Base-by-base conservation (phyloP, 2,797 vertebrate genomes). In the Alfaro cultratus region DNA sequence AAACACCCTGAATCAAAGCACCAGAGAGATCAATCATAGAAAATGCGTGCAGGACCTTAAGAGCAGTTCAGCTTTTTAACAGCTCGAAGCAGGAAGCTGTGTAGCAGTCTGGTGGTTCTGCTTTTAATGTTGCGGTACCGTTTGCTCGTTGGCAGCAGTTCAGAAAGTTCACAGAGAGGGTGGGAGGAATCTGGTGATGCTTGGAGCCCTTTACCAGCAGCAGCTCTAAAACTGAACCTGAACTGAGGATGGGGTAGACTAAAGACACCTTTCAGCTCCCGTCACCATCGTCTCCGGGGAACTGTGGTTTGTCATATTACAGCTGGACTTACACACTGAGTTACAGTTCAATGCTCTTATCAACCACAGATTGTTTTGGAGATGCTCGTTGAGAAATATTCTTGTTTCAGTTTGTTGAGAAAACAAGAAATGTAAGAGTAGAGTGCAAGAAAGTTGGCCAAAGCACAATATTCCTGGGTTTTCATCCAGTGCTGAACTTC, bases 101-200 rank as follows among this genome's bases (percentile, higher is more conserved):
- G 67, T 29, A 70, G 67, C 26, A 43, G 39, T 5, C 39, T 67
- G 39, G 10, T 43, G 68, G 68, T 45, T 71, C 68, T 71, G 68
- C 68, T 71, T 71, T 71, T 71, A 71, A 71, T 45, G 36, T 26
- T 41, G 34, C 36, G 64, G 67, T 70, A 43, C 68, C 5, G 13
- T 71, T 71, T 45, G 26, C 41, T 16, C 12, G 2, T 45, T 71
- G 68, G 68, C 68, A 45, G 41, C 41, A n/a, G 12, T 45, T 46
- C 43, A 72, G 68, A 72, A 29, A 31, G 68, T 71, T 71, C 68
- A n/a, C n/a, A 26, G 39, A 71, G 36, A 68, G 64, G 36, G 10
- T 23, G 64, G 2, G 36, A 36, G 18, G 21, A 11, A 21, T 23
- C 36, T 43, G 68, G 26, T 43, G 67, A 45, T 45, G 68, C n/a